Evolutionary conservation across 2,113 vertebrate species (phyloP).

Genomic region (Cavia porcellus): DNA sequence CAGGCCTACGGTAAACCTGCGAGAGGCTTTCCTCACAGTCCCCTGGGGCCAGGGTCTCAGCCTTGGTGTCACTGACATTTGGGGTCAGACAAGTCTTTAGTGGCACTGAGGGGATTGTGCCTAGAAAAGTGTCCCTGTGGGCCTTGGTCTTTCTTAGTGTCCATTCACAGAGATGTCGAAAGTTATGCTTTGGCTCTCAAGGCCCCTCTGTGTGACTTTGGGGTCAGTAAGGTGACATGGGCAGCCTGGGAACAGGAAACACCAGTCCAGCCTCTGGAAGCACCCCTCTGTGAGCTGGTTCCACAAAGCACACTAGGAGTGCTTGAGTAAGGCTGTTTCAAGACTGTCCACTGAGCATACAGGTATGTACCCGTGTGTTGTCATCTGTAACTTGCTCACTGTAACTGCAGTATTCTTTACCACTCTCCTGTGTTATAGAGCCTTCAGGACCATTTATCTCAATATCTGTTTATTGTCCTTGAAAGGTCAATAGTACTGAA

Average conservation of each 20-base stretch:
- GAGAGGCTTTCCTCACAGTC: background rate
- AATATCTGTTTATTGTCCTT: background rate
- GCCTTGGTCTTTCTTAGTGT: rapidly evolving
- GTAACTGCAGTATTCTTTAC: background rate
- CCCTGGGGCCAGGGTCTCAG: background rate
- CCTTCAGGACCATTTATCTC: background rate
- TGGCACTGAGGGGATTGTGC: too few relatives aligned
- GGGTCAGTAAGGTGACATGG: background rate
- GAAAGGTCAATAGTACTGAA: background rate
- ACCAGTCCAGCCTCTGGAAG: background rate
- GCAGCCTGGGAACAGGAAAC: background rate
- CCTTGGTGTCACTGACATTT: rapidly evolving
- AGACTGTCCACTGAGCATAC: too few relatives aligned
- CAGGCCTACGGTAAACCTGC: background rate
- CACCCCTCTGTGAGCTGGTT: background rate
- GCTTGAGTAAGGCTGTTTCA: background rate
- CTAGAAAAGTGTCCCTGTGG: background rate
- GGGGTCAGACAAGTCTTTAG: background rate
- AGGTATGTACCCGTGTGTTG: background rate
- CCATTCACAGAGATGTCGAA: rapidly evolving
- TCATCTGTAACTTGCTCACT: too few relatives aligned
- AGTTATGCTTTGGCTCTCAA: background rate
- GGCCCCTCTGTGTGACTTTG: rapidly evolving
- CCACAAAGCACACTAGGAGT: background rate
- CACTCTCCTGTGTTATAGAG: background rate